phyloP scores from a whole-genome alignment of 2,888 invertebrate genomes.

The Seira ritae region DNA sequence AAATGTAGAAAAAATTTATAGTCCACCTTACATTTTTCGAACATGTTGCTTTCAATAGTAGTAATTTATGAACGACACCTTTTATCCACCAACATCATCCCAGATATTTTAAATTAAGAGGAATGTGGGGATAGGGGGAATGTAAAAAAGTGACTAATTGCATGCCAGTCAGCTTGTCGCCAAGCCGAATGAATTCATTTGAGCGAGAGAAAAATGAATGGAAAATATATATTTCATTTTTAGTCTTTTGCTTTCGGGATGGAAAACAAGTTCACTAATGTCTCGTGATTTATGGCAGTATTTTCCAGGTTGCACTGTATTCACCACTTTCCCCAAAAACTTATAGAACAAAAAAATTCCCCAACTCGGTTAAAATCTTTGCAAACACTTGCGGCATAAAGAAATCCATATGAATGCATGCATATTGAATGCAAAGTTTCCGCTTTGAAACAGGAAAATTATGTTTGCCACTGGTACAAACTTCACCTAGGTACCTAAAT shows the following conservation, averaged over 20 bases:
- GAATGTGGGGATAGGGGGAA: conserved; percentile 1
- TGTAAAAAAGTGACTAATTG: conserved; percentile 53
- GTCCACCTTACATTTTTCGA: too few species aligned
- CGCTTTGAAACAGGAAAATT: background rate
- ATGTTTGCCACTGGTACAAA: too few species aligned
- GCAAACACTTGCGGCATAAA: conserved; percentile 18
- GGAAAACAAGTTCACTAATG: conserved; percentile 16
- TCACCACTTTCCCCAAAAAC: conserved; percentile 3
- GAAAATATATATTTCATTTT: conserved; percentile 23
- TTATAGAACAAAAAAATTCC: conserved; percentile 6
- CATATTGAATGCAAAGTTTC: conserved; percentile 13
- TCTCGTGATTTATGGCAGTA: conserved; percentile 8
- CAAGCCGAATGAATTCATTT: conserved; percentile 21
- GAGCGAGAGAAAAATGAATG: conserved; percentile 19
- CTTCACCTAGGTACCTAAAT: background rate
- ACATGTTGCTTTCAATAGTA: background rate
- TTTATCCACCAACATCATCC: background rate
- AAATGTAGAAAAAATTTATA: too few species aligned
- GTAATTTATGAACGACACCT: background rate
- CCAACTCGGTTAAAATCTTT: background rate
- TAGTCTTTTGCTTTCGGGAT: conserved; percentile 9
- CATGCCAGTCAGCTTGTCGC: conserved; percentile 40
- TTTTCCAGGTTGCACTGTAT: conserved; percentile 12
- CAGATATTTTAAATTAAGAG: conserved; percentile 18
- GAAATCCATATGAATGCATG: background rate